These are phyloP conservation scores for Macrotus californicus DNA, from an alignment of 2,113 vertebrate genomes.

Conservation along the genomic window DNA sequence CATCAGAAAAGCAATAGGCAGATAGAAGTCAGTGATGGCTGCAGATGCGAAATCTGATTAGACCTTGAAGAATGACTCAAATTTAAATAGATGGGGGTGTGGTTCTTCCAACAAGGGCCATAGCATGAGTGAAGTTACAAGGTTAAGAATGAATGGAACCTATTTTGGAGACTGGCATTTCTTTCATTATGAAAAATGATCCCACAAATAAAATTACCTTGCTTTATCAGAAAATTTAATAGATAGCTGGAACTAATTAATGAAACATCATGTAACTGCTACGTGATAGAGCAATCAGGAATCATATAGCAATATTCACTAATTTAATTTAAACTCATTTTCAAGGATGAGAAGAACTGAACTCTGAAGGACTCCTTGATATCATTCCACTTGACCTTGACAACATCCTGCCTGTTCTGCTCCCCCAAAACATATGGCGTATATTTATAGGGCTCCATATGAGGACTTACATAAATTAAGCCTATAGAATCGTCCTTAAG, in stretches of 20 bases:
- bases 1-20: background rate
- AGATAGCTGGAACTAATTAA: conserved; percentile 55
- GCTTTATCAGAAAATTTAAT: conserved; percentile 42
- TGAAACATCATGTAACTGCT: conserved; percentile 23
- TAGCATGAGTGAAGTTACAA: background rate
- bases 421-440: background rate
- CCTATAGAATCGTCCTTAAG: background rate
- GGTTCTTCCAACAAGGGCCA: background rate
- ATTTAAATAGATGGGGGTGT: background rate
- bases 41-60: background rate
- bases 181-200: conserved; percentile 51
- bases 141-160: background rate
- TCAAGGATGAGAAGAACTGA: conserved; percentile 23
- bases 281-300: conserved; percentile 24
- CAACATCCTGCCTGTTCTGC: background rate
- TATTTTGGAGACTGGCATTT: background rate
- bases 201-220: conserved; percentile 40
- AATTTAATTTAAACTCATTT: conserved; percentile 47
- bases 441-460: background rate
- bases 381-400: conserved; percentile 19
- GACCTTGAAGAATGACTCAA: background rate
- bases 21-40: background rate
- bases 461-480: background rate
- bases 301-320: background rate
- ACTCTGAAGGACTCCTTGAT: conserved; percentile 39